Conservation (phyloP, 2,113 vertebrate genomes). For the Raja brachyura region DNA sequence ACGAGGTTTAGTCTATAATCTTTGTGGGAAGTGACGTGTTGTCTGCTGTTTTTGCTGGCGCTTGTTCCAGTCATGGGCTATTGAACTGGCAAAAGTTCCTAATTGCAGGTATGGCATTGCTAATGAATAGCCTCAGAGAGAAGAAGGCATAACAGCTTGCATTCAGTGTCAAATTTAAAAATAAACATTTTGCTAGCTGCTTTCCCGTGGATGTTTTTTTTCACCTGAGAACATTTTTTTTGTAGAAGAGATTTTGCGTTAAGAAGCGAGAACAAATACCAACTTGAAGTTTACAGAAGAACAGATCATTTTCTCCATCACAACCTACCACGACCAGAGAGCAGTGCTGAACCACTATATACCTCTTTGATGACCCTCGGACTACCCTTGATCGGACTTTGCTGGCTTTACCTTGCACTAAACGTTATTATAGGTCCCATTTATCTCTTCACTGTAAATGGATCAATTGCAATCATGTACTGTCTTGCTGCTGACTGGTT, state of each 20-base stretch:
- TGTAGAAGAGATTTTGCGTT: neutral
- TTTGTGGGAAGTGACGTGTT: slow-evolving; percentile 32
- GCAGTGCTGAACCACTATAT: too few species aligned
- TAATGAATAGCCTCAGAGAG: neutral
- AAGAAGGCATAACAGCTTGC: neutral
- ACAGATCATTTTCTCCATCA: neutral
- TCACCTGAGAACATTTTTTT: neutral
- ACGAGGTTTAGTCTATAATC: slow-evolving; percentile 24
- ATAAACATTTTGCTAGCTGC: neutral
- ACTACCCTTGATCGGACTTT: too few species aligned
- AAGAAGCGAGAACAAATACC: neutral
- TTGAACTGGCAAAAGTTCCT: neutral
- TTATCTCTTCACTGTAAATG: too few species aligned
- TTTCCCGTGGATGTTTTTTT: neutral
- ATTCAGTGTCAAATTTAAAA: slow-evolving; percentile 4
- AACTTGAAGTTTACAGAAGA: too few species aligned
- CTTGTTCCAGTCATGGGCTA: neutral
- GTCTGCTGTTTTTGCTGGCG: neutral
- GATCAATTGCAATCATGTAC: too few species aligned
- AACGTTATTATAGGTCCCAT: too few species aligned
- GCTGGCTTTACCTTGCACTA: too few species aligned
- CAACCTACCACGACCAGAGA: too few species aligned
- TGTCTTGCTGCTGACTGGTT: too few species aligned
- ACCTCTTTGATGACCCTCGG: too few species aligned
- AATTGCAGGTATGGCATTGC: slow-evolving; percentile 11